phyloP scores from a whole-genome alignment of 2,113 vertebrate species.

The Verasper variegatus region DNA sequence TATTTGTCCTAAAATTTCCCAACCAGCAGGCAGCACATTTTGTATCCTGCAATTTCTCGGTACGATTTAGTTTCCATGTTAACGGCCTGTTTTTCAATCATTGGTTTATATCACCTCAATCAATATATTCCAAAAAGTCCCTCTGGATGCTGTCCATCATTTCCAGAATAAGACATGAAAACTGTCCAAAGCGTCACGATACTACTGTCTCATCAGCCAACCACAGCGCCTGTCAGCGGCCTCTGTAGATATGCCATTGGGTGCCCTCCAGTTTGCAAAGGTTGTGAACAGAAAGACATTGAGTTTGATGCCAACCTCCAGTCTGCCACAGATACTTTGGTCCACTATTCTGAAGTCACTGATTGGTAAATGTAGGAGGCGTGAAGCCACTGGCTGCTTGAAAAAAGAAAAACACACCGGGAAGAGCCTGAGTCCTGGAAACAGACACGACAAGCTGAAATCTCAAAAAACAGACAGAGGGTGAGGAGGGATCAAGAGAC shows the following conservation, averaged over 20 bases:
- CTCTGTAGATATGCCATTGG: conserved; percentile 9
- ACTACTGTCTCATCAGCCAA: not conserved
- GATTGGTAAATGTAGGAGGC: conserved; percentile 32
- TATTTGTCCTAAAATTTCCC: not conserved
- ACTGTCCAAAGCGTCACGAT: conserved; percentile 1
- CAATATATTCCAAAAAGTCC: conserved; percentile 22
- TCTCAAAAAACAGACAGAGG: conserved; percentile 9
- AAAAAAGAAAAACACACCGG: conserved; percentile 34
- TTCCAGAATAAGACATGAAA: conserved; percentile 16
- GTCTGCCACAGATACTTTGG: conserved; percentile 25
- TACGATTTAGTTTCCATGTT: not conserved
- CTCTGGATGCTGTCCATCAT: conserved; percentile 1
- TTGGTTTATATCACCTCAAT: not conserved
- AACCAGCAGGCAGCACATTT: not conserved
- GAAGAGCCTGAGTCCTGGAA: conserved; percentile 44
- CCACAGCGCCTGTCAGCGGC: conserved; percentile 6
- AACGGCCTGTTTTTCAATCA: not conserved
- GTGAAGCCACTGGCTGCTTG: conserved; percentile 39
- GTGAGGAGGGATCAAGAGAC: conserved; percentile 37
- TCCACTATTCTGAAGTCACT: conserved; percentile 37
- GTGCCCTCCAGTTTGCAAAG: conserved; percentile 17
- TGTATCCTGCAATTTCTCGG: not conserved
- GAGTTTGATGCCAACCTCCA: conserved; percentile 3
- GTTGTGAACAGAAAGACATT: not conserved
- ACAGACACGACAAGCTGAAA: conserved; percentile 47